Conservation (phyloP, 2,113 vertebrate genomes). For the Clarias gariepinus region DNA sequence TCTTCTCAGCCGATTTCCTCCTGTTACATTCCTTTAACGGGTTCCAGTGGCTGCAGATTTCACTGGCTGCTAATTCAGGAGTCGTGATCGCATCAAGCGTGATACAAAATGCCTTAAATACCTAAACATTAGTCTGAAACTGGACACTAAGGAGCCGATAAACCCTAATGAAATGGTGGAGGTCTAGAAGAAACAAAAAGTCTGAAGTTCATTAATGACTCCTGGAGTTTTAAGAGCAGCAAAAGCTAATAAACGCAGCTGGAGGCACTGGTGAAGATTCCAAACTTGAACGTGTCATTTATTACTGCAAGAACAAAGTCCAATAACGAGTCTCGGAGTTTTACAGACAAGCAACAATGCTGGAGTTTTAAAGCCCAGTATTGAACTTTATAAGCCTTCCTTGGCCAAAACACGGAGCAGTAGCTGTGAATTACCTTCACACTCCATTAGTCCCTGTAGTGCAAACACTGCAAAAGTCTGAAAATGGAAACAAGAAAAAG, state of each 20-base stretch:
- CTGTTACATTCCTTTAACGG: slow-evolving; percentile 11
- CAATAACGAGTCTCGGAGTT: neutral
- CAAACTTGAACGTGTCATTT: neutral
- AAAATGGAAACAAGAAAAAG: neutral
- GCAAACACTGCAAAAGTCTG: neutral
- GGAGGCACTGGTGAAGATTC: neutral
- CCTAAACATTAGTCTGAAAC: neutral
- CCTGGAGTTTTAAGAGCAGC: slow-evolving; percentile 14
- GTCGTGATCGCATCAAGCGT: neutral
- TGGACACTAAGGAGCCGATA: neutral
- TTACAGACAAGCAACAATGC: neutral
- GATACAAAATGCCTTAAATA: neutral
- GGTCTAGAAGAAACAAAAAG: neutral
- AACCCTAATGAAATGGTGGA: slow-evolving; percentile 8
- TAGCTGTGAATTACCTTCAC: neutral
- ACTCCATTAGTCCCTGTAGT: neutral
- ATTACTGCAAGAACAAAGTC: neutral
- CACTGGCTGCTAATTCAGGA: slow-evolving; percentile 2
- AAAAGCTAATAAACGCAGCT: neutral
- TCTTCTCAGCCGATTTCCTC: slow-evolving; percentile 24
- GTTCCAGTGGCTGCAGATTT: slow-evolving; percentile 12
- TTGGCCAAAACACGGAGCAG: neutral
- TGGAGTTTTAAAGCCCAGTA: neutral
- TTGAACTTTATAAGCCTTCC: neutral
- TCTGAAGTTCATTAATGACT: slow-evolving; percentile 2